These are phyloP conservation scores for Protodeltote pygarga DNA, from an alignment of 2,888 invertebrate genomes.

Conservation along the genomic window DNA sequence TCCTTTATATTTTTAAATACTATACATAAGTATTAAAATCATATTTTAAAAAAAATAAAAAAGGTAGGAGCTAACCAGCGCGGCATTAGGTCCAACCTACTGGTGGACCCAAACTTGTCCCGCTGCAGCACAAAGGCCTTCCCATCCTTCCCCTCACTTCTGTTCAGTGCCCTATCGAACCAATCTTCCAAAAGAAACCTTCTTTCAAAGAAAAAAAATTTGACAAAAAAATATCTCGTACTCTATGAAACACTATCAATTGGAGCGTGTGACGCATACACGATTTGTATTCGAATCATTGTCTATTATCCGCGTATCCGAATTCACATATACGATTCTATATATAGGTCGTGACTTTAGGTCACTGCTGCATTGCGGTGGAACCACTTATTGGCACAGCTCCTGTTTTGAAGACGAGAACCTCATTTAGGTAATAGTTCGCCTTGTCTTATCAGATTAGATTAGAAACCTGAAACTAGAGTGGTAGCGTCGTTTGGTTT, in stretches of 20 bases:
- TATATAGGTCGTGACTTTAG: constrained; percentile 44
- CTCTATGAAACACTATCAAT: constrained; percentile 39
- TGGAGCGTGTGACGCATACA: constrained; percentile 48
- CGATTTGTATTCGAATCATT: constrained; percentile 40
- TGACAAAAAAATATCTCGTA: constrained; percentile 27
- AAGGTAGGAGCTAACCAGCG: too few species aligned
- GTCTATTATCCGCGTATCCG: constrained; percentile 36
- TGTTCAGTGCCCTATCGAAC: background rate
- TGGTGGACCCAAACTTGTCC: too few species aligned
- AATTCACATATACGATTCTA: constrained; percentile 25
- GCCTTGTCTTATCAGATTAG: constrained; percentile 26
- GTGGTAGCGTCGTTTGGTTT: constrained; percentile 10
- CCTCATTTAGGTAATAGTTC: constrained; percentile 45
- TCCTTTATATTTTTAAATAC: too few species aligned
- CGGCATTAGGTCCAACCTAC: too few species aligned
- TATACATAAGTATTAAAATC: too few species aligned
- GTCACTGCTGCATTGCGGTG: constrained; percentile 48
- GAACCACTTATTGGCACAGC: constrained; percentile 26
- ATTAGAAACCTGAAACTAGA: constrained; percentile 5
- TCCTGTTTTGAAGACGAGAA: constrained; percentile 22
- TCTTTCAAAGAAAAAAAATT: constrained; percentile 3
- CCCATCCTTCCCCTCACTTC: background rate
- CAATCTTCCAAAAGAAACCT: constrained; percentile 1
- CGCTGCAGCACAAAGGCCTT: too few species aligned
- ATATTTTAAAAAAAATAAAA: background rate